Percentiles rank a stretch among this genome's conserved stretches.
Conservation (phyloP, 1,140 invertebrate species). For the Daktulosphaira vitifoliae region DNA sequence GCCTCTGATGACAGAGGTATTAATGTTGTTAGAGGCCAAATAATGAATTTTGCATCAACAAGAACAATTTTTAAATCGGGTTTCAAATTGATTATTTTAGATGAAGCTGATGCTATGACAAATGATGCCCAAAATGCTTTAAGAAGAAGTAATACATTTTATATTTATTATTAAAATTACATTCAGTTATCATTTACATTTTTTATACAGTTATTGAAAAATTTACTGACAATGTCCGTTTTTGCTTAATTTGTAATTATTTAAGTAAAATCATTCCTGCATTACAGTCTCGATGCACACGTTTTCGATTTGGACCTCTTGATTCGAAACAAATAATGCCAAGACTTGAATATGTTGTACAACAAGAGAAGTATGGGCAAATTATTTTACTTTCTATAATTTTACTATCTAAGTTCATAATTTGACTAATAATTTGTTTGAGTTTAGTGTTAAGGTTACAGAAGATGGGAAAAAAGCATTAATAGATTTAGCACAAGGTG, state of each 20-base stretch:
- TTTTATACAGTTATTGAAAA: slow-evolving; percentile 85
- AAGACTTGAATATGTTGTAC: slow-evolving; percentile 74
- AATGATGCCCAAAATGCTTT: slow-evolving; percentile 98
- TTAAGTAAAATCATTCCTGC: slow-evolving; percentile 97
- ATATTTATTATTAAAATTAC: neutral
- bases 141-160: slow-evolving; percentile 63
- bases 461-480: slow-evolving; percentile 87
- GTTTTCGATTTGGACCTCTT: slow-evolving; percentile 93
- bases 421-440: slow-evolving; percentile 7
- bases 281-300: slow-evolving; percentile 92
- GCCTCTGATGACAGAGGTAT: slow-evolving; percentile 99
- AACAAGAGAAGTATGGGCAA: slow-evolving; percentile 67
- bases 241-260: slow-evolving; percentile 99
- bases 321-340: slow-evolving; percentile 79
- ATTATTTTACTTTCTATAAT: slow-evolving; percentile 28
- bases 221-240: slow-evolving; percentile 95
- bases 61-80: slow-evolving; percentile 88
- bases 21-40: slow-evolving; percentile 87
- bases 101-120: slow-evolving; percentile 99
- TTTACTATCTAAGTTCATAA: slow-evolving; percentile 30
- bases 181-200: slow-evolving; percentile 10
- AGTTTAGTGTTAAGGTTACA: slow-evolving; percentile 68
- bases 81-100: slow-evolving; percentile 94
- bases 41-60: slow-evolving; percentile 97
- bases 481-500: slow-evolving; percentile 82